phyloP scores from a whole-genome alignment of 2,888 invertebrate species.

The Tetrapedia diversipes region DNA sequence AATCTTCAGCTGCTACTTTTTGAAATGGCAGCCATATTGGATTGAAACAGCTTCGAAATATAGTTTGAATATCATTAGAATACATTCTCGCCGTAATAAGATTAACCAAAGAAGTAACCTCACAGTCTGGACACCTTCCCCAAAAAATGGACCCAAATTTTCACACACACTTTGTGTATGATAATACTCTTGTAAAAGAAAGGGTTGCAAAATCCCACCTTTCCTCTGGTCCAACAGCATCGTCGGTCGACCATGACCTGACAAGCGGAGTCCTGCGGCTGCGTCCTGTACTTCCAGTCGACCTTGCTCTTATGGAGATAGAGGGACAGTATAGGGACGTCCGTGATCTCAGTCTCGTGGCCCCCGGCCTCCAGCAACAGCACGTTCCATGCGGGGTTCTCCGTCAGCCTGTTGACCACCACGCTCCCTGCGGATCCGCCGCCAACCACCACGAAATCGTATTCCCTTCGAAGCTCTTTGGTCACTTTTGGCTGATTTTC shows the following conservation, averaged over 20 bases:
- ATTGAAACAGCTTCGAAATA: too few species aligned
- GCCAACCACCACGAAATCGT: constrained; percentile 93
- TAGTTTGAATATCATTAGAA: too few species aligned
- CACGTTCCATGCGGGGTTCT: constrained; percentile 91
- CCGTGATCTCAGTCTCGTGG: constrained; percentile 93
- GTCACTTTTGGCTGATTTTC: constrained; percentile 90
- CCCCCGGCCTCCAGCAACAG: constrained; percentile 93
- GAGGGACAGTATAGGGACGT: constrained; percentile 93
- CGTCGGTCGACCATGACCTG: constrained; percentile 93
- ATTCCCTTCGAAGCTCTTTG: constrained; percentile 87
- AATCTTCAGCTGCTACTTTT: too few species aligned
- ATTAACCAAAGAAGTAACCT: too few species aligned
- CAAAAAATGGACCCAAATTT: too few species aligned
- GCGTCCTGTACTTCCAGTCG: constrained; percentile 96
- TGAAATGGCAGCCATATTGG: too few species aligned
- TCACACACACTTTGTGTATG: too few species aligned
- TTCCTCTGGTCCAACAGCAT: constrained; percentile 95
- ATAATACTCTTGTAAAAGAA: neutral
- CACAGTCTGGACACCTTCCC: too few species aligned
- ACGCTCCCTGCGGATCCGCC: constrained; percentile 94
- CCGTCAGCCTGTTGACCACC: constrained; percentile 91
- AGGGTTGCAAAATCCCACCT: constrained; percentile 84
- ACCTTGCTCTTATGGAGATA: constrained; percentile 95
- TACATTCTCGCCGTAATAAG: too few species aligned
- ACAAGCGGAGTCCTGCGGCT: constrained; percentile 92